Evolutionary conservation across 2,888 invertebrate species (phyloP).

Genomic region (Caenorhabditis panamensis): DNA sequence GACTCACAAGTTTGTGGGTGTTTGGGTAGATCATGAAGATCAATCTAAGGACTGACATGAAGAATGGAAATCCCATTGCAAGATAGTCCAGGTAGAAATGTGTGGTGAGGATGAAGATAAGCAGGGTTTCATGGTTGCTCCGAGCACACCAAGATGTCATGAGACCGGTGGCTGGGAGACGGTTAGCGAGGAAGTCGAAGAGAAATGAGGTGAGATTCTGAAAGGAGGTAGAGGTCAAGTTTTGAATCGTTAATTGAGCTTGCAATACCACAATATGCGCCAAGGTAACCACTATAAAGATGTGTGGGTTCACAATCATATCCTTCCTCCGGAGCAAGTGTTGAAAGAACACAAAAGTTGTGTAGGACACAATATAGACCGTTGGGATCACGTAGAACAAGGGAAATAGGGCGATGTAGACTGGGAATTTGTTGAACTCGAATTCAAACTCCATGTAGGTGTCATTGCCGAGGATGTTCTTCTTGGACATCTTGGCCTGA

Average conservation of each 20-base stretch:
- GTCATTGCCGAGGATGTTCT: slow-evolving; percentile 35
- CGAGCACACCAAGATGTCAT: slow-evolving; percentile 52
- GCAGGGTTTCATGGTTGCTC: slow-evolving; percentile 18
- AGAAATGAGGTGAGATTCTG: slow-evolving; percentile 39
- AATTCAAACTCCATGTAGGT: slow-evolving; percentile 44
- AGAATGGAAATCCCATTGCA: slow-evolving; percentile 54
- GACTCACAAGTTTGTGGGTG: slow-evolving; percentile 35
- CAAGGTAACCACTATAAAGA: slow-evolving; percentile 33
- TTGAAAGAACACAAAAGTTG: slow-evolving; percentile 23
- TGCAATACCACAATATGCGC: slow-evolving; percentile 39
- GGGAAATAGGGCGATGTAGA: slow-evolving; percentile 38
- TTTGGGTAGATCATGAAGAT: slow-evolving; percentile 49
- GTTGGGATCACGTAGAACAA: slow-evolving; percentile 34
- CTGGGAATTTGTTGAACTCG: slow-evolving; percentile 40
- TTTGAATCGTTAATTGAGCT: not conserved
- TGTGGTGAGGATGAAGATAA: slow-evolving; percentile 35
- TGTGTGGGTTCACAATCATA: slow-evolving; percentile 34
- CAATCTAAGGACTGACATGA: slow-evolving; percentile 39
- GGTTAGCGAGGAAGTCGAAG: slow-evolving; percentile 42
- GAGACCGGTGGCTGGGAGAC: slow-evolving; percentile 45
- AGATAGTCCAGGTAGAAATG: slow-evolving; percentile 46
- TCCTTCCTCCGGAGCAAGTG: slow-evolving; percentile 23
- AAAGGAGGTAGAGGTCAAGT: not conserved
- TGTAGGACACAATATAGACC: slow-evolving; percentile 29
- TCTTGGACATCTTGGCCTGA: slow-evolving; percentile 30